Base-by-base conservation (phyloP, 2,113 vertebrate species). In the Verasper variegatus region DNA sequence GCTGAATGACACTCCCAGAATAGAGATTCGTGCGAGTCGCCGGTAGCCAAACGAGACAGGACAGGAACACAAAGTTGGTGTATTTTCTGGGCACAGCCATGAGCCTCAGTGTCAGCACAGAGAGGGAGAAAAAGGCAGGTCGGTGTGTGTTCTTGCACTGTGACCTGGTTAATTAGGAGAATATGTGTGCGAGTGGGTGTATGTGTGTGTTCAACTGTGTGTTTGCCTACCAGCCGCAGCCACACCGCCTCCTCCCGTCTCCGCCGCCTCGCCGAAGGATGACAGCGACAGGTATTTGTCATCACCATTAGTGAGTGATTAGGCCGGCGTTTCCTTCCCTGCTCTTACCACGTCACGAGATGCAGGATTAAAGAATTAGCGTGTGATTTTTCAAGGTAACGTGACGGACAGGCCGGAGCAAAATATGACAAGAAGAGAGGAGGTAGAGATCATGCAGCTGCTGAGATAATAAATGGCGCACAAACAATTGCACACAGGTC, bases 1-100 rank as follows among this genome's bases (percentile, higher is more conserved):
- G 82, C 86, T 92, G 90, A 94, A 92, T 92, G 89, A 92, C 93
- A 93, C 81, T 84, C 87, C 88, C 63, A 91, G 90, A 92, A 90
- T 91, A 90, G 87, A 86, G 87, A 90, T 91, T 81, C 54, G 83
- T 91, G 83, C 76, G 78, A 76, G 76, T 89, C 75, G 82, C 86
- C 51, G 31, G 83, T 76, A 88, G 82, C 81, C 83, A 84, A 86
- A 91, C 14, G 47, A 91, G 84, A 83, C 87, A 90, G 80, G 83
- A 80, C 85, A 86, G 74, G 51, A 77, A 82, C 70, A 86, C 68
- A 76, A 74, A 86, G 86, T 88, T 77, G 11, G 76, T 86, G 77
- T 89, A 85, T 84, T 86, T 87, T 73, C 77, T 57, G 86, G 69
- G 68, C 84, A 84, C 57, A 71, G 57, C 35, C 61, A 59, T 71